Base-by-base conservation (phyloP, 2,797 vertebrate genomes). In the Capromys pilorides region DNA sequence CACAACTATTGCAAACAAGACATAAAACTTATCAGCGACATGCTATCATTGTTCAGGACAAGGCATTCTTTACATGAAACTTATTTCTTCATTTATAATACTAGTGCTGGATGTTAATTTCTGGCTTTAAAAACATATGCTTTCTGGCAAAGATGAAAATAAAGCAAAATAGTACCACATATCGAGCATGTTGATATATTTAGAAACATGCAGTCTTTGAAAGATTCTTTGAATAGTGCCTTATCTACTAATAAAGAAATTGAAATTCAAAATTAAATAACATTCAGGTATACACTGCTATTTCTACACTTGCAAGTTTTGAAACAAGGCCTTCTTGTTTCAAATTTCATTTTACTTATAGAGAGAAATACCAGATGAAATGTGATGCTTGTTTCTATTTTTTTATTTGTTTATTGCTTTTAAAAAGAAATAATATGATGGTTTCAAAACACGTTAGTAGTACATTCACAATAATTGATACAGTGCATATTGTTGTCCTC, bases 31-130 rank as follows among this genome's bases (percentile, higher is more conserved):
- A 31, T 26, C 66, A 82, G 28, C 91, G 31, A 66, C 13, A 1
- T 0, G 10, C 28, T 85, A 62, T 14, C 24, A 4, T 49, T 80
- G 54, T 64, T 67, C 12, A 66, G 67, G 6, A 45, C 33, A 90
- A 8, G 19, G 11, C 31, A 31, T 26, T 18, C 26, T 86, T 73
- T 54, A 21, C 5, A 39, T 78, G 77, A 83, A 41, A 59, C 28
- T 75, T 2, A 36, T 45, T 69, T 93, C 6, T 78, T 94, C n/a
- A 62, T 61, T 73, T 67, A 54, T 4, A 66, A 51, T 22, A 71
- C 54, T 82, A 33, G 18, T 79, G 39, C 66, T 87, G 61, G 79
- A 79, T 92, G 86, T 92, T 91, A 90, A 88, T 90, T 86, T 75
- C 81, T 36, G 39, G 5, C 61, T 49, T 92, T 91, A 73, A 86